Conservation (phyloP, 2,888 invertebrate genomes). For the Drosophila dives region DNA sequence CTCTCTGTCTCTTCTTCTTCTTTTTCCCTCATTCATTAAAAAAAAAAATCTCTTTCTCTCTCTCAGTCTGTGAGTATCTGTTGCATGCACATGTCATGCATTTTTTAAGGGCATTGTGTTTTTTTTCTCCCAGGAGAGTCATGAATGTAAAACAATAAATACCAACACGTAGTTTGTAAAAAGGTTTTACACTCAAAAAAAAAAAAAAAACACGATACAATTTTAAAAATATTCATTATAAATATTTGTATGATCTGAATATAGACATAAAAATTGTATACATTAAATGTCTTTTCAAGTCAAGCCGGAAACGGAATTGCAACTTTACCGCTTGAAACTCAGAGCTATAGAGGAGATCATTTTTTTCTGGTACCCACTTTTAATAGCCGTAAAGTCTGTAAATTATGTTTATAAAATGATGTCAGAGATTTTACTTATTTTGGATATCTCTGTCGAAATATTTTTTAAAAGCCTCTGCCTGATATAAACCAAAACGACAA, state of each 20-base stretch:
- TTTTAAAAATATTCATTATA: too few species aligned
- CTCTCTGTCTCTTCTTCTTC: not conserved
- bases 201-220: not conserved
- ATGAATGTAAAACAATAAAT: slow-evolving; percentile 62
- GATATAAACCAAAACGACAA: not conserved
- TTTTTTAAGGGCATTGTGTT: slow-evolving; percentile 43
- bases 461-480: not conserved
- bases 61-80: not conserved
- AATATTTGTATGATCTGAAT: too few species aligned
- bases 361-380: not conserved
- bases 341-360: not conserved
- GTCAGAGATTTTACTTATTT: not conserved
- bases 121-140: slow-evolving; percentile 19
- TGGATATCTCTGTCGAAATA: not conserved
- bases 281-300: too few species aligned
- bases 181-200: not conserved
- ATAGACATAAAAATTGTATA: too few species aligned
- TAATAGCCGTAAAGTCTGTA: not conserved
- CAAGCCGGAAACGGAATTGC: not conserved
- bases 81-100: slow-evolving; percentile 45
- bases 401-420: not conserved
- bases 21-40: not conserved
- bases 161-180: slow-evolving; percentile 39
- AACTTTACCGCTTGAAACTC: too few species aligned
- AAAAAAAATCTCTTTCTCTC: not conserved